Percentiles rank a stretch among this genome's conserved stretches.
These are phyloP conservation scores for Sarotherodon lohbergeri DNA, from an alignment of 2,113 vertebrate genomes.

Conservation along the genomic window DNA sequence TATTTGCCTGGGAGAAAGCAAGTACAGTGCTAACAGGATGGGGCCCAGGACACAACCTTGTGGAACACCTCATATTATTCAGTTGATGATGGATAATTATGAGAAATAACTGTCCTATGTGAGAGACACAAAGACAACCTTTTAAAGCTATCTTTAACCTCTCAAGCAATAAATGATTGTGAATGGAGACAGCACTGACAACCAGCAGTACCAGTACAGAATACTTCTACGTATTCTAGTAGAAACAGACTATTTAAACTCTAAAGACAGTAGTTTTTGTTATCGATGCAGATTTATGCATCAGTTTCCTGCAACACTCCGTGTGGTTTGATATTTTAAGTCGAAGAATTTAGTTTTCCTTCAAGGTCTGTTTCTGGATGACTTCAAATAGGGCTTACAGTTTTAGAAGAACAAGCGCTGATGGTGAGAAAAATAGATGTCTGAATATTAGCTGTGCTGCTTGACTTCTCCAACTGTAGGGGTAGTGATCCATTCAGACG, in stretches of 20 bases:
- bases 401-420: background rate
- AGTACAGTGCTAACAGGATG: background rate
- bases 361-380: background rate
- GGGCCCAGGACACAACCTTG: background rate
- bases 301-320: rapidly evolving
- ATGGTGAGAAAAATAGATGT: background rate
- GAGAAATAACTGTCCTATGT: background rate
- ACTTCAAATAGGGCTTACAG: background rate
- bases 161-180: background rate
- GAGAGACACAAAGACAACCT: background rate
- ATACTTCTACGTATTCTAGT: background rate
- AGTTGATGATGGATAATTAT: background rate
- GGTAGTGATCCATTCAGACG: background rate
- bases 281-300: background rate
- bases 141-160: background rate
- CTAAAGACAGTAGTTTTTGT: background rate
- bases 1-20: background rate
- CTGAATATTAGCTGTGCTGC: background rate
- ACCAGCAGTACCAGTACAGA: background rate
- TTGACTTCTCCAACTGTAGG: background rate
- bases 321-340: background rate
- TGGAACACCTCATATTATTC: background rate
- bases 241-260: background rate
- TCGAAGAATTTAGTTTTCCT: background rate
- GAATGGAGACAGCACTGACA: background rate